Conservation (phyloP, 2,888 invertebrate genomes). For the Colostygia pectinataria region DNA sequence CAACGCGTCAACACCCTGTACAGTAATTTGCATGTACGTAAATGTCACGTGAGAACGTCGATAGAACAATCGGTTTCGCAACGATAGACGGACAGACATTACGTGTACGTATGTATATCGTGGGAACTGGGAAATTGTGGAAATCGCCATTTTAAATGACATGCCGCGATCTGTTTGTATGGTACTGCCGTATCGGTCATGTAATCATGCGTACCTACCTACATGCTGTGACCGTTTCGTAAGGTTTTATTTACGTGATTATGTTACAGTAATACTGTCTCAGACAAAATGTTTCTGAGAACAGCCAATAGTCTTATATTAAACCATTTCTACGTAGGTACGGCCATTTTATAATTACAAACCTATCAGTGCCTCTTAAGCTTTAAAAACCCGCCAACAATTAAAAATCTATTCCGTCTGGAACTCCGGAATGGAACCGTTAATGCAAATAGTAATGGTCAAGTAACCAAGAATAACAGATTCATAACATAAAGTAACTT, state of each 20-base stretch:
- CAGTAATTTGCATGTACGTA: slow-evolving; percentile 38
- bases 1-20: slow-evolving; percentile 29
- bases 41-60: slow-evolving; percentile 41
- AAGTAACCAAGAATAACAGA: too few species aligned
- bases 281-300: too few species aligned
- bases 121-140: slow-evolving; percentile 44
- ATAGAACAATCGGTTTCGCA: slow-evolving; percentile 40
- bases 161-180: slow-evolving; percentile 35
- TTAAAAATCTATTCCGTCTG: too few species aligned
- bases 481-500: neutral
- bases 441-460: too few species aligned
- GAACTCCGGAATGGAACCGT: too few species aligned
- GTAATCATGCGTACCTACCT: slow-evolving; percentile 35
- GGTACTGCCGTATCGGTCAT: slow-evolving; percentile 26
- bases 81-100: slow-evolving; percentile 37
- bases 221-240: slow-evolving; percentile 6
- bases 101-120: slow-evolving; percentile 35
- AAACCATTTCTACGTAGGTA: too few species aligned
- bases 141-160: slow-evolving; percentile 41
- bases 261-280: too few species aligned
- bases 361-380: too few species aligned
- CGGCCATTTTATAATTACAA: too few species aligned
- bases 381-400: too few species aligned
- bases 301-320: too few species aligned
- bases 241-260: neutral